phyloP scores from a whole-genome alignment of 1,140 invertebrate species.

The Drosophila trapezifrons region DNA sequence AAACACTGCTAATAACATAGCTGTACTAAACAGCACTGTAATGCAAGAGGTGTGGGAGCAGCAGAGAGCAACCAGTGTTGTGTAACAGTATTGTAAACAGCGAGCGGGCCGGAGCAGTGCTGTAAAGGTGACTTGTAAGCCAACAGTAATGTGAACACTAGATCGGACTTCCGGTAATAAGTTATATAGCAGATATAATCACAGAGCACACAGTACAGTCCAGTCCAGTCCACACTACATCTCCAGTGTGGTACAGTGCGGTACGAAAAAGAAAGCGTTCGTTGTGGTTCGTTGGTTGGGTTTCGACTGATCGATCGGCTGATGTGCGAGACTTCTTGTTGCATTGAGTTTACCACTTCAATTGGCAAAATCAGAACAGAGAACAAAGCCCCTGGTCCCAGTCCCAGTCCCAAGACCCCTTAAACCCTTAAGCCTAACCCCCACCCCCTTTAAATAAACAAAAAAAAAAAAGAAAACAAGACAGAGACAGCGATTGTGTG shows the following conservation, averaged over 20 bases:
- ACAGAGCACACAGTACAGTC: neutral
- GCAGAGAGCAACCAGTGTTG: neutral
- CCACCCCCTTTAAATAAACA: slow-evolving; percentile 3
- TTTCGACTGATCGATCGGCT: slow-evolving; percentile 46
- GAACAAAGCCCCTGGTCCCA: slow-evolving; percentile 26
- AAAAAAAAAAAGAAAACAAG: too few species aligned
- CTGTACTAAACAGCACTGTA: neutral
- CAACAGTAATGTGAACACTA: neutral
- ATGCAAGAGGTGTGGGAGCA: too few species aligned
- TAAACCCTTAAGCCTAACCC: slow-evolving; percentile 1
- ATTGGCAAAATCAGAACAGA: slow-evolving; percentile 65
- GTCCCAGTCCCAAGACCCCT: neutral
- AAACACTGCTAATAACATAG: neutral
- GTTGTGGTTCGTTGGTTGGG: slow-evolving; percentile 29
- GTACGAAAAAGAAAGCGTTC: slow-evolving; percentile 5
- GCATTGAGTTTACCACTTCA: slow-evolving; percentile 82
- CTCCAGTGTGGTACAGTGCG: slow-evolving; percentile 5
- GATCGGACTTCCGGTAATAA: neutral
- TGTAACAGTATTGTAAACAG: neutral
- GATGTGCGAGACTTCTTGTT: slow-evolving; percentile 84
- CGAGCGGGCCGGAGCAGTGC: neutral
- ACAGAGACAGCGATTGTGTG: slow-evolving; percentile 18
- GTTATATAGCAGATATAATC: neutral
- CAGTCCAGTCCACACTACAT: neutral
- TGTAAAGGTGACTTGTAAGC: neutral